phyloP scores from a whole-genome alignment of 2,797 vertebrate genomes.

The Poecile montanus region DNA sequence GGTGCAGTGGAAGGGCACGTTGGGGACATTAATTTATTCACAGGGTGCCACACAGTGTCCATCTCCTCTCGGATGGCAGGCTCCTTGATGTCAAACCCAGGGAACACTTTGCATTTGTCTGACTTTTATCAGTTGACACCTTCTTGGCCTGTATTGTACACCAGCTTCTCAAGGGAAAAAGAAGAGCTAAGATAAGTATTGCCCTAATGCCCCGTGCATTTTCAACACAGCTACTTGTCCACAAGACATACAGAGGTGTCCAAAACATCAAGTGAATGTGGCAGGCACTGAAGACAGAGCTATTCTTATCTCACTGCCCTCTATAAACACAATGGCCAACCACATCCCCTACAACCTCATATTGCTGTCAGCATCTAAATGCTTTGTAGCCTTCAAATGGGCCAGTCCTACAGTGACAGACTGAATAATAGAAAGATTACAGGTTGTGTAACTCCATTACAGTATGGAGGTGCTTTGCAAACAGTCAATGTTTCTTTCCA shows the following conservation, averaged over 20 bases:
- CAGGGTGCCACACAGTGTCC: not conserved
- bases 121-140: slow-evolving; percentile 54
- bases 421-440: not conserved
- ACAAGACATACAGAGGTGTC: not conserved
- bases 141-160: not conserved
- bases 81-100: not conserved
- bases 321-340: not conserved
- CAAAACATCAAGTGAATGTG: slow-evolving; percentile 21
- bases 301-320: slow-evolving; percentile 2
- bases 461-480: not conserved
- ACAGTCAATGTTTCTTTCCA: not conserved
- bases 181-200: slow-evolving; percentile 19
- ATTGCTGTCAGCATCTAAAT: slow-evolving; percentile 14
- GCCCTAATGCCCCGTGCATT: not conserved
- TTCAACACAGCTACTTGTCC: slow-evolving; percentile 40
- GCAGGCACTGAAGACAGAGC: not conserved
- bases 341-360: not conserved
- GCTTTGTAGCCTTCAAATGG: slow-evolving; percentile 13
- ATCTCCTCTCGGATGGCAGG: not conserved
- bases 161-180: slow-evolving; percentile 50
- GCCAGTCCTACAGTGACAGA: not conserved
- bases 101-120: slow-evolving; percentile 5
- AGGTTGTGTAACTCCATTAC: not conserved
- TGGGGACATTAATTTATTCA: not conserved
- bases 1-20: not conserved